These are phyloP conservation scores for Smutsia gigantea DNA, from an alignment of 2,797 vertebrate genomes.

Conservation along the genomic window DNA sequence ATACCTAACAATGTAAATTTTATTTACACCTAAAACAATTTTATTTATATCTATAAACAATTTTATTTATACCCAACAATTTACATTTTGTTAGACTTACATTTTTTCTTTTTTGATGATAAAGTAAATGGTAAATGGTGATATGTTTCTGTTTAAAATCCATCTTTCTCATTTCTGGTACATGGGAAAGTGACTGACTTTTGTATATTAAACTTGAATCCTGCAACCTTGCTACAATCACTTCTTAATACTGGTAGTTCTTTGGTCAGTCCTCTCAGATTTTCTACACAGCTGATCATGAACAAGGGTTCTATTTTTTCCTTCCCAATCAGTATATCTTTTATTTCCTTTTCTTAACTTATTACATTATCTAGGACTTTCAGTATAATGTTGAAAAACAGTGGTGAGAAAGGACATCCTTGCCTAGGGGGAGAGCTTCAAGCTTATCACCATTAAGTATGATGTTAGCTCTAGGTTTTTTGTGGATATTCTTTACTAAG, in stretches of 20 bases:
- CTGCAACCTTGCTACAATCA: neutral
- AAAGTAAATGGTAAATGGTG: neutral
- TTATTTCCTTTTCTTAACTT: neutral
- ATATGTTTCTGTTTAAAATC: neutral
- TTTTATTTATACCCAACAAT: too few species aligned
- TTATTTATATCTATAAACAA: too few species aligned
- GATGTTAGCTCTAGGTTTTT: neutral
- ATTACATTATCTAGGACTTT: neutral
- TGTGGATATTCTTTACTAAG: neutral
- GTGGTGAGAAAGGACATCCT: neutral
- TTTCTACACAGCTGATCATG: neutral
- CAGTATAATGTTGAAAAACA: neutral
- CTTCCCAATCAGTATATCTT: neutral
- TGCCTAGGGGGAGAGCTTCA: neutral
- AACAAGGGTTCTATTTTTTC: neutral
- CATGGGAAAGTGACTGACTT: neutral
- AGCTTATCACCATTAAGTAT: neutral
- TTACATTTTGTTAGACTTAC: too few species aligned
- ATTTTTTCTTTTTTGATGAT: too few species aligned
- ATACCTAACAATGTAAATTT: neutral
- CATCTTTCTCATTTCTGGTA: neutral
- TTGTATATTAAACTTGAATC: neutral
- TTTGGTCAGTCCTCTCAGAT: neutral
- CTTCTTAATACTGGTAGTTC: neutral
- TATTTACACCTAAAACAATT: too few species aligned